Percentiles rank a stretch among this genome's conserved stretches.
phyloP scores from a whole-genome alignment of 2,797 vertebrate genomes.

The Rhinella marina region DNA sequence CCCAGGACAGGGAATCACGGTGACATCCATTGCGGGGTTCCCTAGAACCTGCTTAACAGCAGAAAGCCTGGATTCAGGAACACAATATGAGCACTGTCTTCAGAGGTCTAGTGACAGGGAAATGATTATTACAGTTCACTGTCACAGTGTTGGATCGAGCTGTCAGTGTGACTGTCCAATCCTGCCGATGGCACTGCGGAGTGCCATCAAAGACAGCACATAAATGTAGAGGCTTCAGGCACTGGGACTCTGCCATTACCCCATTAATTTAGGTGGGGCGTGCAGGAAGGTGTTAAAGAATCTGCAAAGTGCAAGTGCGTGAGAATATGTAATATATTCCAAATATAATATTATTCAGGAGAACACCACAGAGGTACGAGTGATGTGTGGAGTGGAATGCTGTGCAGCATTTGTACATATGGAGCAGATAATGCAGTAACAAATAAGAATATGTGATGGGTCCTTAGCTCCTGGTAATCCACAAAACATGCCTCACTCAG shows the following conservation, averaged over 20 bases:
- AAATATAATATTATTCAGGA: not conserved
- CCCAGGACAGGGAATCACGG: not conserved
- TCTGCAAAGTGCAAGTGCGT: not conserved
- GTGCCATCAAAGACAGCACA: not conserved
- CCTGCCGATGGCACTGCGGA: too few relatives aligned
- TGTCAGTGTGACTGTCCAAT: too few relatives aligned
- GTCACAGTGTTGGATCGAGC: too few relatives aligned
- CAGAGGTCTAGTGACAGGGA: too few relatives aligned
- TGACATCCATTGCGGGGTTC: not conserved
- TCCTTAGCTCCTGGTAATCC: not conserved
- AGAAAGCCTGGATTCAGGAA: not conserved
- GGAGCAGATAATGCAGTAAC: not conserved
- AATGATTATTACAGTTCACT: too few relatives aligned
- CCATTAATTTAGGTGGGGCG: not conserved
- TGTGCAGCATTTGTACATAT: not conserved
- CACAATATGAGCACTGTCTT: not conserved
- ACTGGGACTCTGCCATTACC: too few relatives aligned
- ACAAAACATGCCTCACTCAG: not conserved
- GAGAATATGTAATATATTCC: not conserved
- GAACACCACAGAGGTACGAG: not conserved
- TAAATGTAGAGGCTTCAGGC: not conserved
- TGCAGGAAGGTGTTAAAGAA: not conserved
- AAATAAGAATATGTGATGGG: not conserved
- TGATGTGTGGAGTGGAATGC: not conserved
- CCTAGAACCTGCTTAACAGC: not conserved